phyloP scores from a whole-genome alignment of 2,797 vertebrate species.

The Pipistrellus nathusii region DNA sequence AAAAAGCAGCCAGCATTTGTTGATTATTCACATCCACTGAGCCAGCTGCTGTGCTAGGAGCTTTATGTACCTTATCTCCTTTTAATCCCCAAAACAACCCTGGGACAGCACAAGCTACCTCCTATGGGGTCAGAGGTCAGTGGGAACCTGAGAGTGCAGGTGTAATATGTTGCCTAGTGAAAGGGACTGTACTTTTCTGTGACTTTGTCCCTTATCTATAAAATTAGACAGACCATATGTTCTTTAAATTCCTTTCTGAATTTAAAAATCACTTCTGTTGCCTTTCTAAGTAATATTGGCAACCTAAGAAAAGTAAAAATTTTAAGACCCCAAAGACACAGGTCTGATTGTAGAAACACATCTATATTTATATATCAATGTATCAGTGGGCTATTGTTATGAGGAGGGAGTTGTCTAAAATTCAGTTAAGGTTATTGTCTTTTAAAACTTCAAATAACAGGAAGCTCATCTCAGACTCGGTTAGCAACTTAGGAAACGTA shows the following conservation, averaged over 20 bases:
- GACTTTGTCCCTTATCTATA: background rate
- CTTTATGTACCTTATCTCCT: conserved; percentile 4
- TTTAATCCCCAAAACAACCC: background rate
- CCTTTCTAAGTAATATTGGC: conserved; percentile 32
- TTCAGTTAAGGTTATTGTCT: background rate
- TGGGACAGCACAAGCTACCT: background rate
- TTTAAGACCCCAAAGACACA: background rate
- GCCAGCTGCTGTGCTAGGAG: background rate
- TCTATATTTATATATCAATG: background rate
- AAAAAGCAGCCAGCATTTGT: conserved; percentile 33
- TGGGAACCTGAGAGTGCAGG: background rate
- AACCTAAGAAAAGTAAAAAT: background rate
- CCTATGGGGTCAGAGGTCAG: conserved; percentile 1
- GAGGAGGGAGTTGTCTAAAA: background rate
- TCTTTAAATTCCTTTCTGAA: conserved; percentile 22
- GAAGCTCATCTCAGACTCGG: background rate
- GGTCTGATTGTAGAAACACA: background rate
- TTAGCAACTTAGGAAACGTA: background rate
- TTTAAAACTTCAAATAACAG: background rate
- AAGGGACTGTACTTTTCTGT: background rate
- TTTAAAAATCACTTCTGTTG: conserved; percentile 21
- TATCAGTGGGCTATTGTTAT: background rate
- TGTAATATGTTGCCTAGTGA: background rate
- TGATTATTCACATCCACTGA: background rate
- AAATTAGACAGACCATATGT: background rate